A percentile compares a stretch with the other conserved stretches of the same genome.
These are phyloP conservation scores for Ctenopoma multispine DNA, from an alignment of 2,797 vertebrate genomes.

Conservation along the genomic window DNA sequence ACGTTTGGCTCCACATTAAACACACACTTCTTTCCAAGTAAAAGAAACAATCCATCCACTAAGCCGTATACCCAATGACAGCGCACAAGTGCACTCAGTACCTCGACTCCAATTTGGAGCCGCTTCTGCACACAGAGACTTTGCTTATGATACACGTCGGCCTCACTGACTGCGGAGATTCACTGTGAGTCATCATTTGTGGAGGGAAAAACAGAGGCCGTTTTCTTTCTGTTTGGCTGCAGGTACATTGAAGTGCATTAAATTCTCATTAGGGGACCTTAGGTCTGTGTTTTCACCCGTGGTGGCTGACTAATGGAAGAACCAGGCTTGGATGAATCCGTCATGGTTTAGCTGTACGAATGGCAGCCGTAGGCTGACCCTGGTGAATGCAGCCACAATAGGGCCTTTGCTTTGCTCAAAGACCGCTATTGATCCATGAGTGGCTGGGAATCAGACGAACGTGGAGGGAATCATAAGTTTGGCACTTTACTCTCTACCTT, in stretches of 20 bases:
- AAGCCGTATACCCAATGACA: constrained; percentile 37
- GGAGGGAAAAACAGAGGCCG: constrained; percentile 49
- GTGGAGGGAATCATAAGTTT: constrained; percentile 69
- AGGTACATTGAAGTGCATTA: constrained; percentile 78
- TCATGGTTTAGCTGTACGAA: constrained; percentile 69
- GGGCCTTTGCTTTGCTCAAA: constrained; percentile 73
- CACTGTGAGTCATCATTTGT: constrained; percentile 66
- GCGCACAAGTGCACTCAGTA: constrained; percentile 51
- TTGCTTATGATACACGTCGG: constrained; percentile 65
- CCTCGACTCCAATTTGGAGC: constrained; percentile 62
- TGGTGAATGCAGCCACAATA: constrained; percentile 54
- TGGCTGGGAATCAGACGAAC: constrained; percentile 68
- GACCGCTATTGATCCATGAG: constrained; percentile 75
- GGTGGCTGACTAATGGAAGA: constrained; percentile 74
- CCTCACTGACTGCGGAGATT: constrained; percentile 53
- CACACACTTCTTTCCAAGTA: constrained; percentile 38
- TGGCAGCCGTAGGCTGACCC: constrained; percentile 30
- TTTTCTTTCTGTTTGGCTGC: constrained; percentile 72
- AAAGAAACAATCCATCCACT: constrained; percentile 50
- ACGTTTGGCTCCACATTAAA: constrained; percentile 22
- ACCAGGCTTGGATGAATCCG: constrained; percentile 60
- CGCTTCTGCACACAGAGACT: constrained; percentile 51
- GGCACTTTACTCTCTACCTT: constrained; percentile 20
- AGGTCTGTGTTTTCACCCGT: constrained; percentile 69
- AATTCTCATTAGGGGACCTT: constrained; percentile 73